Conservation (phyloP, 1,140 invertebrate genomes). For the Cotesia typhae region DNA sequence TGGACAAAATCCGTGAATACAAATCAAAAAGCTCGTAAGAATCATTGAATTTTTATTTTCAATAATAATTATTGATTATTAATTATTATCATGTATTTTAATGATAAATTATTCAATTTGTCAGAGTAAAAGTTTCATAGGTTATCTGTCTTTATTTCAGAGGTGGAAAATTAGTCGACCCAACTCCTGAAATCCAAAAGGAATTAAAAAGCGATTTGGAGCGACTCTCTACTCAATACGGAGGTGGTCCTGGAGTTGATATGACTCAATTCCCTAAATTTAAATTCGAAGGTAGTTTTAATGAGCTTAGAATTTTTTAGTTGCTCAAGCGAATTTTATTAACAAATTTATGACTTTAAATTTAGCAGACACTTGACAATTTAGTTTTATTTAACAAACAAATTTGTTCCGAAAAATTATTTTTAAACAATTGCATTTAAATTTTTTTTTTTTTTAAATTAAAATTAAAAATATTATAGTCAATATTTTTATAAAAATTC, state of each 20-base stretch:
- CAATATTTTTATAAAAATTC: too few species aligned
- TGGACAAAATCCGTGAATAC: conserved; percentile 93
- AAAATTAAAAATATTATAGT: too few species aligned
- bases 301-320: background rate
- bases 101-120: too few species aligned
- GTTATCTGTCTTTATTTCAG: conserved; percentile 59
- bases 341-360: too few species aligned
- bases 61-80: background rate
- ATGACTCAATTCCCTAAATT: conserved; percentile 90
- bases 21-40: conserved; percentile 77
- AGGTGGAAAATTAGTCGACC: conserved; percentile 82
- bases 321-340: too few species aligned
- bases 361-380: too few species aligned
- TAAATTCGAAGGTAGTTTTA: conserved; percentile 72
- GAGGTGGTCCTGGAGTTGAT: conserved; percentile 78
- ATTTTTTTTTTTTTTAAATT: too few species aligned
- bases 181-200: conserved; percentile 78
- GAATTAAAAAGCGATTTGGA: conserved; percentile 81
- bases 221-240: conserved; percentile 81
- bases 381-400: too few species aligned
- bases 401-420: too few species aligned
- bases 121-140: too few species aligned
- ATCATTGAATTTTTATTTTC: background rate
- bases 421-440: too few species aligned
- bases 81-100: background rate